phyloP scores from a whole-genome alignment of 2,797 vertebrate species.

The Margarornis squamiger region DNA sequence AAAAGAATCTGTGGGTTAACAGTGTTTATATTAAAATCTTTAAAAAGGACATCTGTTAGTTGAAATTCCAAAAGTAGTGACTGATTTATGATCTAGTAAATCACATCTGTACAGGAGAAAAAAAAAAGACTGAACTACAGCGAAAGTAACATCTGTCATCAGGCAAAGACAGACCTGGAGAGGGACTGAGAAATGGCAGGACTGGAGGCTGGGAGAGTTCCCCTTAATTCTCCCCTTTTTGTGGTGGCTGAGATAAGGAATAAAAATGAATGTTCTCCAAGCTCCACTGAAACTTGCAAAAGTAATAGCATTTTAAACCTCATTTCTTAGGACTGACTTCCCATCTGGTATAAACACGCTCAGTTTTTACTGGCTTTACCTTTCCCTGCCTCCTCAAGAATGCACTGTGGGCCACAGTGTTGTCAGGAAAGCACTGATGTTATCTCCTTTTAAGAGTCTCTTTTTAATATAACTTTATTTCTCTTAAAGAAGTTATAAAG shows the following conservation, averaged over 20 bases:
- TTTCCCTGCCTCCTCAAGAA: neutral
- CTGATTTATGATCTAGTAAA: slow-evolving; percentile 62
- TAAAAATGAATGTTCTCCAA: neutral
- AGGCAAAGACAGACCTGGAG: neutral
- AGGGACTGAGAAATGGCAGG: neutral
- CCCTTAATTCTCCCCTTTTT: neutral
- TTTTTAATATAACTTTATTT: neutral
- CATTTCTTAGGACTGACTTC: neutral
- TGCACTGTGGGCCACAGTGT: neutral
- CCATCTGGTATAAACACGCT: neutral
- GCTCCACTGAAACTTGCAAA: neutral
- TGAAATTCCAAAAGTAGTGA: slow-evolving; percentile 56
- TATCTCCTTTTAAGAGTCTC: neutral
- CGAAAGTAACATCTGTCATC: slow-evolving; percentile 57
- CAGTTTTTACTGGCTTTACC: neutral
- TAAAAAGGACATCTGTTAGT: slow-evolving; percentile 68
- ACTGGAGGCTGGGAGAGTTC: neutral
- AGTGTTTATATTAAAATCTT: slow-evolving; percentile 50
- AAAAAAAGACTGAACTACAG: neutral
- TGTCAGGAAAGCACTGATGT: neutral
- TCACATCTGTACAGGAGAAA: slow-evolving; percentile 57
- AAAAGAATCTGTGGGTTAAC: slow-evolving; percentile 37
- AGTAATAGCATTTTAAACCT: slow-evolving; percentile 10
- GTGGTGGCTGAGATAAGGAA: neutral
- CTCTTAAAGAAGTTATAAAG: neutral